These are phyloP conservation scores for Takifugu rubripes DNA, from an alignment of 2,797 vertebrate species.

Conservation along the genomic window DNA sequence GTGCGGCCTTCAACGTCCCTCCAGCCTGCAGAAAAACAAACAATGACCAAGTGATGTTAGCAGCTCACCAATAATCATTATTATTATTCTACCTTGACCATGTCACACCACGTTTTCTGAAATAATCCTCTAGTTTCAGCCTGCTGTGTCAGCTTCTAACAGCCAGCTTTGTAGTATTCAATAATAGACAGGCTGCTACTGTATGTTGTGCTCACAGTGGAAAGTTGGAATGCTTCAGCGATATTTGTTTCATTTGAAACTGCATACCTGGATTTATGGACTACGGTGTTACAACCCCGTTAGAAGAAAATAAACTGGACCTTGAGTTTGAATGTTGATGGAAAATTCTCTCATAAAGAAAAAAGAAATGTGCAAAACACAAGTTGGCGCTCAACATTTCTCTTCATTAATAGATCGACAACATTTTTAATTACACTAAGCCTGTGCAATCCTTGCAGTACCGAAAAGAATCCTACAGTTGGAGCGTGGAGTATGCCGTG, in stretches of 20 bases:
- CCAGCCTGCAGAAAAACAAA: slow-evolving; percentile 77
- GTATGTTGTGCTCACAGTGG: not conserved
- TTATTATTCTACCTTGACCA: not conserved
- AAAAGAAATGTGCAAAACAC: slow-evolving; percentile 1
- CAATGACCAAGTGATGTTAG: not conserved
- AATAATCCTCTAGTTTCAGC: too few species aligned
- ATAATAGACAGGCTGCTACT: too few species aligned
- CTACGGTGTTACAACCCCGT: slow-evolving; percentile 16
- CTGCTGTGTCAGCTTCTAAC: too few species aligned
- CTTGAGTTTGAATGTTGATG: slow-evolving; percentile 1
- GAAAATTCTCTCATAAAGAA: slow-evolving; percentile 4
- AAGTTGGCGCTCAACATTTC: not conserved
- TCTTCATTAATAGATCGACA: not conserved
- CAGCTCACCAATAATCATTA: too few species aligned
- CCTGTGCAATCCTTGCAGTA: not conserved
- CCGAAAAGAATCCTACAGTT: slow-evolving; percentile 6
- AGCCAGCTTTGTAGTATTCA: too few species aligned
- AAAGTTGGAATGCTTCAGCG: not conserved
- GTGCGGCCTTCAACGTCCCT: slow-evolving; percentile 79
- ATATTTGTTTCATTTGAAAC: slow-evolving; percentile 26
- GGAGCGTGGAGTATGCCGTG: slow-evolving; percentile 24
- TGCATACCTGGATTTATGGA: slow-evolving; percentile 18
- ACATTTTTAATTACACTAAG: too few species aligned
- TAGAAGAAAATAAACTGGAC: slow-evolving; percentile 27
- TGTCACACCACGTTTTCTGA: too few species aligned